Conservation (phyloP, 2,113 vertebrate species). For the Xenotilapia leptura region DNA sequence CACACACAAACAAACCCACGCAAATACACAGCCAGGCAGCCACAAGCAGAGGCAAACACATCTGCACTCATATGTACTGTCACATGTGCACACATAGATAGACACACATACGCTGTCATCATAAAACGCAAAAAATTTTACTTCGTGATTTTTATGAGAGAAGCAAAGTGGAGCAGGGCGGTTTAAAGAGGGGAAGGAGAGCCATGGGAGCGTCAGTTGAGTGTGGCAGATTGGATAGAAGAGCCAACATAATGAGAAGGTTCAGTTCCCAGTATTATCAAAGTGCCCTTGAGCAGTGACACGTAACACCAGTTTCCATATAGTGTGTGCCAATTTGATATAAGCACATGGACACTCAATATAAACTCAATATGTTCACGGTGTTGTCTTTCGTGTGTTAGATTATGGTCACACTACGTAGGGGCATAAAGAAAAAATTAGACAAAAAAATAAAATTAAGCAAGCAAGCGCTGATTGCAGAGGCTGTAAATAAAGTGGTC, state of each 20-base stretch:
- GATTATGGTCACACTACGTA: neutral
- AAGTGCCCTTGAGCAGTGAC: slow-evolving; percentile 9
- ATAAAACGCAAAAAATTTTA: slow-evolving; percentile 1
- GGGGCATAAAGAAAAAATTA: neutral
- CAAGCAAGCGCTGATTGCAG: neutral
- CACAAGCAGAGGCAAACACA: neutral
- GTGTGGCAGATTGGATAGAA: slow-evolving; percentile 6
- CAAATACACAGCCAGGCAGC: neutral
- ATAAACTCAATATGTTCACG: neutral
- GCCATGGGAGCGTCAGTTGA: neutral
- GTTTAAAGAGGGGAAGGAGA: neutral
- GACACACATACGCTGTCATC: neutral
- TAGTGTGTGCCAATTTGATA: neutral
- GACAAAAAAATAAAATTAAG: neutral
- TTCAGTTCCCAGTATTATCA: neutral
- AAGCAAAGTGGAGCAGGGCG: neutral
- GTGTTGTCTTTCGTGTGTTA: neutral
- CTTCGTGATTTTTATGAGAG: neutral
- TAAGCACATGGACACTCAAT: neutral
- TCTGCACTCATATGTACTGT: neutral
- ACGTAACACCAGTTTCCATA: neutral
- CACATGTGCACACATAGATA: neutral
- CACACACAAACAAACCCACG: neutral
- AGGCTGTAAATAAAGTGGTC: neutral
- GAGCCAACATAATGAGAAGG: slow-evolving; percentile 17